Evolutionary conservation across 2,888 invertebrate species (phyloP).

Genomic region (Torymus auratus): DNA sequence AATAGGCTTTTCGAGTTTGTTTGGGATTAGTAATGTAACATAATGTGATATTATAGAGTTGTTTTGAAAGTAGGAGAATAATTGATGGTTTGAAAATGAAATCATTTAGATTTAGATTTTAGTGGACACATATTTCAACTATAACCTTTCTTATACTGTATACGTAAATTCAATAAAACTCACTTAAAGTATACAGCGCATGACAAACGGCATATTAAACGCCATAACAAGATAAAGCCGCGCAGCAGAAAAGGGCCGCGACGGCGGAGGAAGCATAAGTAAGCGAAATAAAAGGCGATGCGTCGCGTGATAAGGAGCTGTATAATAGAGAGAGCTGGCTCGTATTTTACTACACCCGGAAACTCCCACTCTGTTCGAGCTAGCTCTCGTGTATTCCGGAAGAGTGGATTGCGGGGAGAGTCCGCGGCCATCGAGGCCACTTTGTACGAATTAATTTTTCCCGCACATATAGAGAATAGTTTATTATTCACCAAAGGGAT

Average conservation of each 20-base stretch:
- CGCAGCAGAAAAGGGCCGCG: background rate
- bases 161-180: too few species aligned
- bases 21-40: too few species aligned
- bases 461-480: background rate
- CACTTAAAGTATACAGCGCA: background rate
- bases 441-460: conserved; percentile 40
- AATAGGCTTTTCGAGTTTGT: too few species aligned
- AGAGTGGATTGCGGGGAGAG: conserved; percentile 35
- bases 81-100: too few species aligned
- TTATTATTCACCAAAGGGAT: too few species aligned
- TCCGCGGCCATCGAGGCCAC: conserved; percentile 4
- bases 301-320: conserved; percentile 46
- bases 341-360: conserved; percentile 20
- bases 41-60: too few species aligned
- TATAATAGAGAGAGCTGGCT: conserved; percentile 29
- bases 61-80: too few species aligned
- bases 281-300: conserved; percentile 34
- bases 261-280: background rate
- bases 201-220: background rate
- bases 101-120: too few species aligned
- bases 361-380: background rate
- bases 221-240: conserved; percentile 14
- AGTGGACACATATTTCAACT: too few species aligned
- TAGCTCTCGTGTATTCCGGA: background rate
- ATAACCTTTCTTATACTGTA: too few species aligned